Conservation (phyloP, 2,888 invertebrate species). For the Coleophora deauratella region DNA sequence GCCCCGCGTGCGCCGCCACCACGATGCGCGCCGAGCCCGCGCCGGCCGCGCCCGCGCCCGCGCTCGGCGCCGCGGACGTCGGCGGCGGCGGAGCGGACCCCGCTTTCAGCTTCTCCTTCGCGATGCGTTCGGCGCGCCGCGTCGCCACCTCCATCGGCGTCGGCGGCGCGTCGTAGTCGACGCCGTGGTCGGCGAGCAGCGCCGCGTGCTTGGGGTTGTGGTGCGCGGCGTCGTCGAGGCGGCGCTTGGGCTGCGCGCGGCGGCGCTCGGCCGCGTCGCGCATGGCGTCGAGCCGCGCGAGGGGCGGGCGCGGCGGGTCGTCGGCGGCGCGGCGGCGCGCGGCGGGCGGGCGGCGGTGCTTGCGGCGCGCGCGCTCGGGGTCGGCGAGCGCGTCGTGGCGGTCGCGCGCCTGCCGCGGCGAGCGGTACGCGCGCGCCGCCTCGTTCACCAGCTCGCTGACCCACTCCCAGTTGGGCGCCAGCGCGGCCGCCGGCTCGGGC, state of each 20-base stretch:
- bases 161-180: constrained; percentile 89
- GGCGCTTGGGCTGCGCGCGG: constrained; percentile 83
- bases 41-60: constrained; percentile 63
- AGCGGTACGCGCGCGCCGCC: constrained; percentile 88
- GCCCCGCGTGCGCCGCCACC: constrained; percentile 44
- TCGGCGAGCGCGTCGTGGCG: constrained; percentile 93
- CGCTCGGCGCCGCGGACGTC: constrained; percentile 23
- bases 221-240: constrained; percentile 79
- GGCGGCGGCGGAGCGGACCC: constrained; percentile 28
- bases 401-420: constrained; percentile 92
- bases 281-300: constrained; percentile 80
- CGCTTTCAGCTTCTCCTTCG: constrained; percentile 83
- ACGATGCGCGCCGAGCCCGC: constrained; percentile 64
- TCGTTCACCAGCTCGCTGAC: constrained; percentile 93
- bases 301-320: constrained; percentile 50
- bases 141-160: constrained; percentile 87
- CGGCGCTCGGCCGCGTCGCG: constrained; percentile 83
- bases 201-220: constrained; percentile 89
- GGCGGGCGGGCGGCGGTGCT: constrained; percentile 82
- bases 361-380: constrained; percentile 90
- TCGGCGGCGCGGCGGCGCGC: constrained; percentile 82
- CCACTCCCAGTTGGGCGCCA: constrained; percentile 97
- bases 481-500: constrained; percentile 83
- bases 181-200: constrained; percentile 87
- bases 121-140: constrained; percentile 87